Evolutionary conservation across 2,797 vertebrate species (phyloP), one percentile per base, ranked within the genome.

Genomic region (Manis pentadactyla): DNA sequence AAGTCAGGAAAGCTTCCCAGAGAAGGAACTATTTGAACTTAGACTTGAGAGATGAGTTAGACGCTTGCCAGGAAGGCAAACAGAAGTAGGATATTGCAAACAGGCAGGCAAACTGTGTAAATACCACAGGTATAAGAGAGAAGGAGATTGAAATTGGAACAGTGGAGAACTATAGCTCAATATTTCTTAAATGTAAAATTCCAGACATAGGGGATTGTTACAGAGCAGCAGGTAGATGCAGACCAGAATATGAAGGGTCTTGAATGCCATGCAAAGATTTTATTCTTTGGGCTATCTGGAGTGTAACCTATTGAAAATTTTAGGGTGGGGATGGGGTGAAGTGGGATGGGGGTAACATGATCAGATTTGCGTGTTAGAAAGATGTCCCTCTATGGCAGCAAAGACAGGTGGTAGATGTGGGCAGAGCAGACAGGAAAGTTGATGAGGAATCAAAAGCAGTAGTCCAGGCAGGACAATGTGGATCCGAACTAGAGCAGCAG

Each of bases 41-140:
- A 42, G 21, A 21, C 93, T 73, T 88, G n/a, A 92, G 46, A 81
- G 34, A 73, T 73, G 42, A 46, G n/a, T 84, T 92, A 71, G 51
- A 61, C 61, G n/a, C 59, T 92, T 96, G 57, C 75, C 87, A 81
- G 59, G 34, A 88, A 83, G 73, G 66, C 37, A 85, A 91, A 59
- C 51, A 79, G 37, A 92, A 89, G 42, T 25, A 78, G 42, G 21
- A 64, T 63, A n/a, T 55, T 77, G 15, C 37, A 68, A 46, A 34
- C 49, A 81, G 85, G 53, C 34, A 57, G 68, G 34, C 46, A 6
- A n/a, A 51, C 73, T 79, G 14, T 61, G 27, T 55, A 71, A 85
- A 17, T 68, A 59, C 61, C 90, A 42, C 87, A 74, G n/a, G 42
- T 57, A 23, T 23, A 64, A 77, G 37, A 53, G 59, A 61, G 83